These are phyloP conservation scores for Chanos chanos DNA, from an alignment of 2,797 vertebrate species.

Conservation along the genomic window DNA sequence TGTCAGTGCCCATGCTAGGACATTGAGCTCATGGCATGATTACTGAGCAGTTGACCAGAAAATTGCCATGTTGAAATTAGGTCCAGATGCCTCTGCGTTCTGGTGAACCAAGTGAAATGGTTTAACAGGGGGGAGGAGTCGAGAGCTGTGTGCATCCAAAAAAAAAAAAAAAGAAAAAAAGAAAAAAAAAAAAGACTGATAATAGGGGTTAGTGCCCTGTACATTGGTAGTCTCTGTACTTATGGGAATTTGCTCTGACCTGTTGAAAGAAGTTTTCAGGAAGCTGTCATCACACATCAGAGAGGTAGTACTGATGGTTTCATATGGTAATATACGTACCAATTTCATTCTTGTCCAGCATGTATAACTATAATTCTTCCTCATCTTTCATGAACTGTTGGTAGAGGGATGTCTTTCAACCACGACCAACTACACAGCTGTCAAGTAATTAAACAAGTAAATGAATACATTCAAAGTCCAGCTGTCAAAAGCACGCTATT, in stretches of 20 bases:
- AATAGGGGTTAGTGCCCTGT: not conserved
- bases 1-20: slow-evolving; percentile 38
- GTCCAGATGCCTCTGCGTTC: slow-evolving; percentile 41
- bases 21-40: slow-evolving; percentile 44
- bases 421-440: too few relatives aligned
- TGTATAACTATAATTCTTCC: too few relatives aligned
- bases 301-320: slow-evolving; percentile 41
- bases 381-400: too few relatives aligned
- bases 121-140: slow-evolving; percentile 9
- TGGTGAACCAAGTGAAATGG: slow-evolving; percentile 20
- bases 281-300: slow-evolving; percentile 9
- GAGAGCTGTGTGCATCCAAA: not conserved
- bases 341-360: too few relatives aligned
- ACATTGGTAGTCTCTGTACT: not conserved
- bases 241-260: slow-evolving; percentile 7
- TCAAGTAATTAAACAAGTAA: too few relatives aligned
- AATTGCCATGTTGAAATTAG: slow-evolving; percentile 49
- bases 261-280: slow-evolving; percentile 24
- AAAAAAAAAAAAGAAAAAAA: too few relatives aligned
- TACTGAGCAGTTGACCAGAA: slow-evolving; percentile 51
- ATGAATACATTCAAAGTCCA: too few relatives aligned
- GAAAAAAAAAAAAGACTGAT: too few relatives aligned
- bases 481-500: too few relatives aligned
- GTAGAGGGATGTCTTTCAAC: too few relatives aligned
- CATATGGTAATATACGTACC: too few relatives aligned